These are phyloP conservation scores for Calonectris borealis DNA, from an alignment of 2,113 vertebrate species.

Conservation along the genomic window DNA sequence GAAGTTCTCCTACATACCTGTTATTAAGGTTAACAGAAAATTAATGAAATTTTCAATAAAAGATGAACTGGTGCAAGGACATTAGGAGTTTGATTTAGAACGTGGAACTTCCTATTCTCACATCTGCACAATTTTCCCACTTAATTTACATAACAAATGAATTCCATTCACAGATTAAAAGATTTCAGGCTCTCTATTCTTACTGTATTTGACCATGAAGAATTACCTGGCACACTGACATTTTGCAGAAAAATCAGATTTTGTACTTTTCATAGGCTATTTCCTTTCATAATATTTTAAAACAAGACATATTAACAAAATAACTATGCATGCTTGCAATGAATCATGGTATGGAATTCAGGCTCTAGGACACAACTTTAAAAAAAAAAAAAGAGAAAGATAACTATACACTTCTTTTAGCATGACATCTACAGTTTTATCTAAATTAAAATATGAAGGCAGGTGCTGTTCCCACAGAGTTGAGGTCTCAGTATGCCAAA, in stretches of 20 bases:
- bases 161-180: constrained; percentile 5
- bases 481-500: not conserved
- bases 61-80: not conserved
- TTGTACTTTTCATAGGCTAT: not conserved
- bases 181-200: not conserved
- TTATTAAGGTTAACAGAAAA: constrained; percentile 43
- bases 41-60: constrained; percentile 36
- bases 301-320: not conserved
- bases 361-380: not conserved
- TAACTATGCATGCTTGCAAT: not conserved
- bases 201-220: constrained; percentile 4
- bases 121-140: not conserved
- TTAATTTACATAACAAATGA: constrained; percentile 40
- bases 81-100: not conserved
- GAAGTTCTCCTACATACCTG: not conserved
- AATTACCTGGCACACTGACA: not conserved
- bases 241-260: not conserved
- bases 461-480: not conserved
- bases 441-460: not conserved
- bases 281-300: not conserved
- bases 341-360: not conserved
- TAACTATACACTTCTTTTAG: not conserved
- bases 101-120: not conserved
- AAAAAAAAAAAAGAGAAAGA: not conserved
- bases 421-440: not conserved